Evolutionary conservation across 2,888 invertebrate species (phyloP).

Genomic region (Epinotia nisella): DNA sequence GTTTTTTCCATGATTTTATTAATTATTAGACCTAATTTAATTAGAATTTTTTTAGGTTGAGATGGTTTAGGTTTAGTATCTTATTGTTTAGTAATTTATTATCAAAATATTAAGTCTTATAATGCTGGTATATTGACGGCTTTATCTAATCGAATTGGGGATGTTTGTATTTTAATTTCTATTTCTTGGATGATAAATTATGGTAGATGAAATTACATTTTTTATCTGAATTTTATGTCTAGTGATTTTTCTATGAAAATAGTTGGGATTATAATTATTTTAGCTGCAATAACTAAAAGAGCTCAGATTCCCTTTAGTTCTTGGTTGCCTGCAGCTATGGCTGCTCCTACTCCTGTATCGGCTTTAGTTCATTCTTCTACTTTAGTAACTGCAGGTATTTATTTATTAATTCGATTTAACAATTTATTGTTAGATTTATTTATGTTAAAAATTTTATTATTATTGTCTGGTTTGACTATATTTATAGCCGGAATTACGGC

Average conservation of each 20-base stretch:
- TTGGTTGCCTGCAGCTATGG: constrained; percentile 90
- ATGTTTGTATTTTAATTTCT: constrained; percentile 87
- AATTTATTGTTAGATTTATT: constrained; percentile 70
- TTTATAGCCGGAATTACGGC: constrained; percentile 85
- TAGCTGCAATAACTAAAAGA: constrained; percentile 89
- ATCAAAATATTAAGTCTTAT: constrained; percentile 88
- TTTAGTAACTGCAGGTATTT: constrained; percentile 90
- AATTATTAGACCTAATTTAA: constrained; percentile 88
- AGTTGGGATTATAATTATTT: constrained; percentile 74
- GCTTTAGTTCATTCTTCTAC: constrained; percentile 91
- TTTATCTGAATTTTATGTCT: constrained; percentile 81
- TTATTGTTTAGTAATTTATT: constrained; percentile 90
- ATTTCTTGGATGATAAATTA: constrained; percentile 85
- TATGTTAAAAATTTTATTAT: constrained; percentile 79
- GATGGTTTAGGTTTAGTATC: constrained; percentile 89
- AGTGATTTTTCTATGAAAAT: constrained; percentile 72
- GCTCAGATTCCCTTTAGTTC: constrained; percentile 93
- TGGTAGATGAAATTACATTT: constrained; percentile 83
- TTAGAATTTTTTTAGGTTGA: constrained; percentile 89
- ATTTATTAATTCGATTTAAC: constrained; percentile 89
- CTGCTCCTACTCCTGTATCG: constrained; percentile 91
- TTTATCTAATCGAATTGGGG: constrained; percentile 89
- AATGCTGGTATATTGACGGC: constrained; percentile 89
- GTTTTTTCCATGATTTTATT: constrained; percentile 87
- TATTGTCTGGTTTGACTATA: constrained; percentile 85